Evolutionary conservation across 2,888 invertebrate species (phyloP).

Genomic region (Pseudococcus jackbeardsleyi): DNA sequence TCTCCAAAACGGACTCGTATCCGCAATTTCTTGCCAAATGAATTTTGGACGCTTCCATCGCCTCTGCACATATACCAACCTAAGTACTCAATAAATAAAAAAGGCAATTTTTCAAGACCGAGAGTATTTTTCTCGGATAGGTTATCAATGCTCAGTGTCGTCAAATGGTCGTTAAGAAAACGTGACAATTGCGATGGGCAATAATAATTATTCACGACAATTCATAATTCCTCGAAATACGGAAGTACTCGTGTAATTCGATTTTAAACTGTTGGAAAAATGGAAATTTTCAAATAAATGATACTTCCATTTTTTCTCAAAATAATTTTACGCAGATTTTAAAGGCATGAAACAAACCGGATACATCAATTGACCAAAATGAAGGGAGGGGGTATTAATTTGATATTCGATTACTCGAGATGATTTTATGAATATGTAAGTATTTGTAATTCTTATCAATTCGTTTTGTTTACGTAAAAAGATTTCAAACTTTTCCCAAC

Average conservation of each 20-base stretch:
- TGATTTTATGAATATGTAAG: too few species aligned
- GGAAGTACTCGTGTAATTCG: not conserved
- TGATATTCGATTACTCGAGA: too few species aligned
- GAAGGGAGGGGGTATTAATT: too few species aligned
- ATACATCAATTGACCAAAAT: too few species aligned
- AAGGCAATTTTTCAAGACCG: not conserved
- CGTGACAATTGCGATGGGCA: not conserved
- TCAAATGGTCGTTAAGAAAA: not conserved
- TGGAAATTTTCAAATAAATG: not conserved
- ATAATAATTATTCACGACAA: not conserved
- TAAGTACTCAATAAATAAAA: not conserved
- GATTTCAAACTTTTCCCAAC: too few species aligned
- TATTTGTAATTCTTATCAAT: too few species aligned
- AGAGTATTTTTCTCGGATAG: not conserved
- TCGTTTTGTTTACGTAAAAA: too few species aligned
- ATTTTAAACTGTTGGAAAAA: not conserved
- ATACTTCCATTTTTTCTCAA: too few species aligned
- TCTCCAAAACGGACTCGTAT: not conserved
- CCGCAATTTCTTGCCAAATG: not conserved
- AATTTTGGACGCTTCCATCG: too few species aligned
- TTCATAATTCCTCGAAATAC: not conserved
- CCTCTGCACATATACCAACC: too few species aligned
- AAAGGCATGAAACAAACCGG: too few species aligned
- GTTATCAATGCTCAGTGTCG: not conserved
- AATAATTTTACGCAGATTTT: too few species aligned